Percentiles rank a stretch among this genome's conserved stretches.
Conservation (phyloP, 2,888 invertebrate species). For the Allolobophora icterica region DNA sequence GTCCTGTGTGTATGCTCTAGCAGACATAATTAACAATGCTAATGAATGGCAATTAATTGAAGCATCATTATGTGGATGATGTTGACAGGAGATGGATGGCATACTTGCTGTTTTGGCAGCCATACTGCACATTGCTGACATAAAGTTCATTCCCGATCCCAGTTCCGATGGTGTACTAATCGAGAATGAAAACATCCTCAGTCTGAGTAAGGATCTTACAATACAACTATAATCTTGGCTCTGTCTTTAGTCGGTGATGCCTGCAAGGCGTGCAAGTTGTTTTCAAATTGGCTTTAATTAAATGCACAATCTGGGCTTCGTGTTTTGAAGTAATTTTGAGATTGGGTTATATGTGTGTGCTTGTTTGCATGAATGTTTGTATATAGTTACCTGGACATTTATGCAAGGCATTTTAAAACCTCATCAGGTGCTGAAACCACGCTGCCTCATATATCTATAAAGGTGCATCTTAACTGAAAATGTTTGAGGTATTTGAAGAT, state of each 20-base stretch:
- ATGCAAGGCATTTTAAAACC: not conserved
- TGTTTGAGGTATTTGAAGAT: not conserved
- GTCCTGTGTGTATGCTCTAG: not conserved
- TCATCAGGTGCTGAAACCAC: not conserved
- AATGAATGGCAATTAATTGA: not conserved
- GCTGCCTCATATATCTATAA: not conserved
- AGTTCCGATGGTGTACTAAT: conserved; percentile 58
- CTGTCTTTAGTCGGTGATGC: not conserved
- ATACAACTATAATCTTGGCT: not conserved
- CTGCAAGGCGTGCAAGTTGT: not conserved
- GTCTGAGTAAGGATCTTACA: not conserved
- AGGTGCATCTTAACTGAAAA: not conserved
- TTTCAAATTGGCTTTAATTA: not conserved
- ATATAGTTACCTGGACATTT: not conserved
- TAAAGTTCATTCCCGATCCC: conserved; percentile 54
- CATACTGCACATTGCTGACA: conserved; percentile 60
- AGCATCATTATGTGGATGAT: not conserved
- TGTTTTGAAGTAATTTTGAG: not conserved
- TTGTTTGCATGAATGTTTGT: not conserved
- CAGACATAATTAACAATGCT: not conserved
- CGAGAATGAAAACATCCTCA: conserved; percentile 51
- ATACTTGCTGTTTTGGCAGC: conserved; percentile 57
- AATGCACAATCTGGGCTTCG: not conserved
- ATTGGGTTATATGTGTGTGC: not conserved
- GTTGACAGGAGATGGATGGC: conserved; percentile 55